Base-by-base conservation (phyloP, 2,888 invertebrate genomes). In the Argynnis bischoffii region DNA sequence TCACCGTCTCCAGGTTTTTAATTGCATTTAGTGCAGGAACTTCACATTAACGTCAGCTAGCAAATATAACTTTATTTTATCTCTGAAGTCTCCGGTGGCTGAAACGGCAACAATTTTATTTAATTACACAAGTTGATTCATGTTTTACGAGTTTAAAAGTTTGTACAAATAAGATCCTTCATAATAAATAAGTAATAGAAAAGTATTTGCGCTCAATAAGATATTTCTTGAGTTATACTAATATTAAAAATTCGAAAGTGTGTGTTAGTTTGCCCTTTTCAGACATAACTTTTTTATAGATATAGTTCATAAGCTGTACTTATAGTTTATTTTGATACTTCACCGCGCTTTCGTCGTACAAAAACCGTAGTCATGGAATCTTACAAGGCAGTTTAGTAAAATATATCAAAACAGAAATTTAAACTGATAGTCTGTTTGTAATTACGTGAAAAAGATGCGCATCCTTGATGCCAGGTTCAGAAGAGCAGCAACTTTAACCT, bases 41-140 rank as follows among this genome's bases (percentile, higher is more conserved):
- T 53, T 21, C 18, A 61, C 51, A 61, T 61, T 61, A 61, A 61
- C 61, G 61, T 50, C 51, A 61, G 61, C 61, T 41, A 61, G 61
- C 15, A 53, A 61, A 61, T 61, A 51, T 61, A 41, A 61, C 31
- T 61, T 61, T 51, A 31, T 53, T 59, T 48, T 48, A 59, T 59
- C 50, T 51, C 21, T 61, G 51, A 61, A 61, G 35, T 61, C 50
- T 53, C 18, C 61, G 53, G 48, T 6, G 48, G 31, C 48, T 31
- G 59, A 59, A 59, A 61, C 6, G 41, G 50, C n/a, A n/a, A 41
- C 18, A 61, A 53, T 61, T 61, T 21, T 35, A 51, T 61, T 61
- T 61, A 26, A 53, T 51, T 41, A 61, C 3, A 61, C 15, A 61
- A 41, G 5, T 51, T 21, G 51, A 53, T 61, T 21, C 4, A 21